A percentile compares a stretch with the other conserved stretches of the same genome.
Conservation (phyloP, 1,140 invertebrate genomes). For the fruit fly (Drosophila melanogaster) region DNA sequence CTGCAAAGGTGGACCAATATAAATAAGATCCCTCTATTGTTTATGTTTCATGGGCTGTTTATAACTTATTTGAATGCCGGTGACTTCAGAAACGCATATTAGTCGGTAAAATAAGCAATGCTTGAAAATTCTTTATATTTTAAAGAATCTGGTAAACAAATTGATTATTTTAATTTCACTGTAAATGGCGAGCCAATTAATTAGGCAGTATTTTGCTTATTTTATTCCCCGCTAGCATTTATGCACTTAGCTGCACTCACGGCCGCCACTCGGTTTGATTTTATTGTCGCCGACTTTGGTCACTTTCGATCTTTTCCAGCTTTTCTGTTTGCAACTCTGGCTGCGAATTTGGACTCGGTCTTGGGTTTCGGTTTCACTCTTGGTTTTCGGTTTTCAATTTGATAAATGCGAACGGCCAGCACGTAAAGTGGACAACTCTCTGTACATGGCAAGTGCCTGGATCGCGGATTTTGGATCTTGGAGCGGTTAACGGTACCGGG, state of each 20-base stretch:
- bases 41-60: background rate
- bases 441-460: constrained; percentile 50
- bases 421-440: constrained; percentile 70
- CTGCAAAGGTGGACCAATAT: constrained; percentile 24
- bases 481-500: constrained; percentile 53
- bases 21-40: constrained; percentile 14
- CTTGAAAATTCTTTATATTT: too few species aligned
- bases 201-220: constrained; percentile 33
- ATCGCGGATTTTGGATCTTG: constrained; percentile 11
- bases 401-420: constrained; percentile 62
- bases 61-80: background rate
- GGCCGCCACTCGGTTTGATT: constrained; percentile 46
- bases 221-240: constrained; percentile 20
- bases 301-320: constrained; percentile 77
- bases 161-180: background rate
- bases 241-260: constrained; percentile 25
- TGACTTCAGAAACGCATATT: too few species aligned
- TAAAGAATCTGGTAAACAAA: constrained; percentile 3
- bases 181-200: constrained; percentile 16
- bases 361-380: constrained; percentile 58
- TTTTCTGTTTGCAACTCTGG: constrained; percentile 17
- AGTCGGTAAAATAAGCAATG: too few species aligned
- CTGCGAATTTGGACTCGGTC: constrained; percentile 18
- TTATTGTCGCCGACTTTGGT: constrained; percentile 66
- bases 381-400: constrained; percentile 20